phyloP scores from a whole-genome alignment of 2,888 invertebrate species.

The Andrena minutula region DNA sequence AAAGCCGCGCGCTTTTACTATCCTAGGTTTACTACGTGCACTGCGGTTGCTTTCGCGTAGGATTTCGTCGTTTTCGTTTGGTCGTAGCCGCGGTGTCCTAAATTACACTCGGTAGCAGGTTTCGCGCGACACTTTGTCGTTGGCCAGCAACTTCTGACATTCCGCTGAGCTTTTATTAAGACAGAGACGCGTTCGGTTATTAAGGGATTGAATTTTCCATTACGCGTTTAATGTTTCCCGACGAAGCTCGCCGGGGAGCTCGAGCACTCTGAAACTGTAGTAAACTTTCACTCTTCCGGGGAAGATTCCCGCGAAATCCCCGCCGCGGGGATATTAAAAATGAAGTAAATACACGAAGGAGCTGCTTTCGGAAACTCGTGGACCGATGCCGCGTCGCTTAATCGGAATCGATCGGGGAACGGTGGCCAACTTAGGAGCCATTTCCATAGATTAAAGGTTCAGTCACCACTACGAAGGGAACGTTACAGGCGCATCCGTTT shows the following conservation, averaged over 20 bases:
- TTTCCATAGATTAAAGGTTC: constrained; percentile 47
- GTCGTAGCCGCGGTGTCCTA: not conserved
- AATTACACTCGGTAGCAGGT: not conserved
- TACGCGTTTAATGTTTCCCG: not conserved
- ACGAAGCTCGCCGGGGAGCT: constrained; percentile 20
- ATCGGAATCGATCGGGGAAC: constrained; percentile 45
- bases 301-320: constrained; percentile 30
- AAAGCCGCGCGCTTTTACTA: constrained; percentile 7
- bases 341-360: not conserved
- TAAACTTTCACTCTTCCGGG: constrained; percentile 26
- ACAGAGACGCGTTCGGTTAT: constrained; percentile 13
- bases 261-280: constrained; percentile 3
- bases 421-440: constrained; percentile 33
- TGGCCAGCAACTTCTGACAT: not conserved
- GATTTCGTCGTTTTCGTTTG: not conserved
- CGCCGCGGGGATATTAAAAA: not conserved
- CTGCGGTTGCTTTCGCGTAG: not conserved
- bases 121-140: constrained; percentile 6
- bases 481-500: constrained; percentile 57
- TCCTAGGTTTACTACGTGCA: constrained; percentile 5
- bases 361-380: not conserved
- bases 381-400: constrained; percentile 8
- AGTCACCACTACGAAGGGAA: constrained; percentile 4
- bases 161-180: not conserved
- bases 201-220: not conserved